Conservation (phyloP, 2,888 invertebrate genomes). For the Chymomyza amoena region DNA sequence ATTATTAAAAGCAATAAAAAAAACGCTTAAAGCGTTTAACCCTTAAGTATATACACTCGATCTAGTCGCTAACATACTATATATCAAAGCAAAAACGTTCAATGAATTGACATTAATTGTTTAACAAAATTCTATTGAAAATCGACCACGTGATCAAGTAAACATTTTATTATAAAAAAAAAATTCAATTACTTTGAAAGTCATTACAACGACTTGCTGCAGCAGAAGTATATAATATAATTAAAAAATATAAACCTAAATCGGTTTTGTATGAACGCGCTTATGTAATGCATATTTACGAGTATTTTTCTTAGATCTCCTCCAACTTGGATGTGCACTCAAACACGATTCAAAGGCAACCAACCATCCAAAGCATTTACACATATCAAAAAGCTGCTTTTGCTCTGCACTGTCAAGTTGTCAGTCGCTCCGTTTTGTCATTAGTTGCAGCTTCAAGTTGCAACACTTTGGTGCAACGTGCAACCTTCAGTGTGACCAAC, state of each 20-base stretch:
- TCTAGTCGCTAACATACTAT: neutral
- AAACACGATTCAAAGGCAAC: constrained; percentile 52
- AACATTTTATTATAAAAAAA: constrained; percentile 14
- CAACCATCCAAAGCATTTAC: neutral
- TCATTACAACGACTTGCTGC: constrained; percentile 22
- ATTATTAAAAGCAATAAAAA: too few species aligned
- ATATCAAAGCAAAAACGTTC: neutral
- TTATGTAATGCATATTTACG: constrained; percentile 36
- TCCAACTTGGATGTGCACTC: constrained; percentile 45
- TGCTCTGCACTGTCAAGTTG: neutral
- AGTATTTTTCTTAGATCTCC: constrained; percentile 13
- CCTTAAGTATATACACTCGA: neutral
- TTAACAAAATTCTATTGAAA: constrained; percentile 57
- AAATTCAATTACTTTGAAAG: constrained; percentile 41
- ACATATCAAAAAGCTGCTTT: neutral
- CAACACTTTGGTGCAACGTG: constrained; percentile 28
- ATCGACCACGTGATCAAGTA: constrained; percentile 42
- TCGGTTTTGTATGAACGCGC: constrained; percentile 36
- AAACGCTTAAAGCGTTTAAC: neutral
- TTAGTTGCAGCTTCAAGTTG: constrained; percentile 31
- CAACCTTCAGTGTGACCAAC: constrained; percentile 8
- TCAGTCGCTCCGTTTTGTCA: neutral
- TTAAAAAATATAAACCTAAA: constrained; percentile 23
- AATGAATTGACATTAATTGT: constrained; percentile 37
- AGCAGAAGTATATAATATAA: neutral